These are phyloP conservation scores for Seriola quinqueradiata DNA, from an alignment of 2,113 vertebrate genomes.

Conservation along the genomic window DNA sequence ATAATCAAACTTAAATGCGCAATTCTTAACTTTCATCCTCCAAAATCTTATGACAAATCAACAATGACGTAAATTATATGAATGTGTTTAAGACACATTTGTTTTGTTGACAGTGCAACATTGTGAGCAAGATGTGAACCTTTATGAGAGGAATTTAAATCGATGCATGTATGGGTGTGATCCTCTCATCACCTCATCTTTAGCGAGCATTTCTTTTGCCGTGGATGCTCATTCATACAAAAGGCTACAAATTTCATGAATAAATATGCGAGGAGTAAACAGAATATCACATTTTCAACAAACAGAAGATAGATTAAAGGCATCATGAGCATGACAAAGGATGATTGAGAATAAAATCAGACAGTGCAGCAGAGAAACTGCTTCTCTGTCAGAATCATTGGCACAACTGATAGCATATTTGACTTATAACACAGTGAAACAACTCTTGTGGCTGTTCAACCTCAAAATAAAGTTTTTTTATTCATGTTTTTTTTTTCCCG, in stretches of 20 bases:
- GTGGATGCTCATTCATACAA: constrained; percentile 12
- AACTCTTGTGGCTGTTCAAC: constrained; percentile 23
- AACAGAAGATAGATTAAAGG: constrained; percentile 25
- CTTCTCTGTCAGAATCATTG: constrained; percentile 15
- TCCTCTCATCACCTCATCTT: neutral
- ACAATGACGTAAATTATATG: constrained; percentile 4
- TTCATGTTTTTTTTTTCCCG: neutral
- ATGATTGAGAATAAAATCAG: neutral
- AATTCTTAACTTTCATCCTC: neutral
- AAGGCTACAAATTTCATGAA: constrained; percentile 17
- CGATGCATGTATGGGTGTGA: neutral
- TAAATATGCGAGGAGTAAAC: constrained; percentile 5
- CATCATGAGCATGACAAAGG: constrained; percentile 25
- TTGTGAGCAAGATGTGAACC: constrained; percentile 1
- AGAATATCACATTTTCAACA: neutral
- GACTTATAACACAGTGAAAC: constrained; percentile 25
- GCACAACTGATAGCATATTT: constrained; percentile 12
- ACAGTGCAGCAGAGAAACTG: constrained; percentile 22
- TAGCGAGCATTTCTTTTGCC: neutral
- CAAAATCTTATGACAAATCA: neutral
- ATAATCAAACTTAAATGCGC: neutral
- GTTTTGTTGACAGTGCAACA: neutral
- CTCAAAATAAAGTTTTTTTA: constrained; percentile 35
- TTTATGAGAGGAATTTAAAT: constrained; percentile 13
- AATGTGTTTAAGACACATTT: neutral